Evolutionary conservation across 2,797 vertebrate genomes (phyloP).

Genomic region (Crenichthys baileyi): DNA sequence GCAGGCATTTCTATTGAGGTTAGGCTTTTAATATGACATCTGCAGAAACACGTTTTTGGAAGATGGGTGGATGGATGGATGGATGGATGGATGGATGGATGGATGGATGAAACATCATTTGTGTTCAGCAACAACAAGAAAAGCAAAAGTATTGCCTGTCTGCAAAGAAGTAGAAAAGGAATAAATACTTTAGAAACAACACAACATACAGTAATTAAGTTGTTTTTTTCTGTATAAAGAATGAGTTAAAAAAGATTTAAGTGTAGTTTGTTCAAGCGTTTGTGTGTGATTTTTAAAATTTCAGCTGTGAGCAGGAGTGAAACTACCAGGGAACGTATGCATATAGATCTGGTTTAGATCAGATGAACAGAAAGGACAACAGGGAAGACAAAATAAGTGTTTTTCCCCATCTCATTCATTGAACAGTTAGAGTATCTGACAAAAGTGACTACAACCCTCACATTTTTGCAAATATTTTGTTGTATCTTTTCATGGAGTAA

Average conservation of each 20-base stretch:
- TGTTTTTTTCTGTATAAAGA: not conserved
- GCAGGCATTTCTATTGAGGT: not conserved
- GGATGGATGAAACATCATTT: not conserved
- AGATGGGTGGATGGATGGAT: not conserved
- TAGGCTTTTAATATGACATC: not conserved
- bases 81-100: too few species aligned
- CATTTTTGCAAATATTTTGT: too few species aligned
- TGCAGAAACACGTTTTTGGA: not conserved
- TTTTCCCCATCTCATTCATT: conserved; percentile 49
- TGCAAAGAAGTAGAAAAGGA: not conserved
- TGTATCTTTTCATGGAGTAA: too few species aligned
- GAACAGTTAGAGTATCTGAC: conserved; percentile 46
- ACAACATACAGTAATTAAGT: not conserved
- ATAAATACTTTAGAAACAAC: not conserved
- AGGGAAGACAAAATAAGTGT: conserved; percentile 16
- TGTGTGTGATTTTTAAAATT: not conserved
- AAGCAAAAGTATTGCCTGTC: not conserved
- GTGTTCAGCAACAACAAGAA: not conserved
- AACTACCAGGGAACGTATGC: not conserved
- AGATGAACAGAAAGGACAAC: conserved; percentile 10
- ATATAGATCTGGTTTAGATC: not conserved
- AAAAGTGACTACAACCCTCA: too few species aligned
- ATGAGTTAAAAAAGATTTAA: not conserved
- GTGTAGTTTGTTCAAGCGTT: not conserved
- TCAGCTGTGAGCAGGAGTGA: not conserved